Percentiles rank a stretch among this genome's conserved stretches.
Evolutionary conservation across 30 jellyfish, hydroid and myxozoan genomes (phyloP).

Genomic region (Phacellophora camtschatica): DNA sequence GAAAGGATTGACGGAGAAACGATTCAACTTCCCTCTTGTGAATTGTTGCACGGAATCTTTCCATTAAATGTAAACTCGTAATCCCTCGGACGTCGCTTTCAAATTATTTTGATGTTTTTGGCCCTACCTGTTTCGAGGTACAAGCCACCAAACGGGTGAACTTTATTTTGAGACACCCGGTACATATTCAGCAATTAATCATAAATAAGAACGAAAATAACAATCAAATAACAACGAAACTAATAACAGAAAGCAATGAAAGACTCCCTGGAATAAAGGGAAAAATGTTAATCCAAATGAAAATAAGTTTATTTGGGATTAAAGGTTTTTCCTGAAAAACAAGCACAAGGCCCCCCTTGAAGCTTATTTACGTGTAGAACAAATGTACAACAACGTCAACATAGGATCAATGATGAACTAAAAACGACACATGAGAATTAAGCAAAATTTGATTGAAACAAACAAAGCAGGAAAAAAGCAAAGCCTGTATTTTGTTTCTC

Average conservation of each 20-base stretch:
- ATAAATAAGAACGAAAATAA: background rate
- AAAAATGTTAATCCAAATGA: slow-evolving; percentile 14
- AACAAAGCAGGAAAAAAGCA: slow-evolving; percentile 23
- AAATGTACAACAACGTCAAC: slow-evolving; percentile 18
- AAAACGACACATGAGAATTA: slow-evolving; percentile 21
- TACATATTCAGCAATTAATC: too few relatives aligned
- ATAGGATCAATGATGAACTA: slow-evolving; percentile 36
- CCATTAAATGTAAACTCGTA: too few relatives aligned
- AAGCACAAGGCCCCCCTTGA: slow-evolving; percentile 30
- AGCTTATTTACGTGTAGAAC: slow-evolving; percentile 9
- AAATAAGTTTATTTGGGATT: slow-evolving; percentile 29
- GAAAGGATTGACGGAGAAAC: too few relatives aligned
- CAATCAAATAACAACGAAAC: background rate
- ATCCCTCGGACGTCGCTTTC: too few relatives aligned
- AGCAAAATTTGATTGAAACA: slow-evolving; percentile 53
- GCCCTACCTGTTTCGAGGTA: too few relatives aligned
- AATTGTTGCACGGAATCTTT: too few relatives aligned
- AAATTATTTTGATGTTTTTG: too few relatives aligned
- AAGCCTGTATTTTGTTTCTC: slow-evolving; percentile 21
- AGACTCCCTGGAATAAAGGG: too few relatives aligned
- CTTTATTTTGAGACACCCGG: too few relatives aligned
- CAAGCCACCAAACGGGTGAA: too few relatives aligned
- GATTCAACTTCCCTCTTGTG: too few relatives aligned
- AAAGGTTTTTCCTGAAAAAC: slow-evolving; percentile 19
- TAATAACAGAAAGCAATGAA: background rate